Evolutionary conservation across 2,797 vertebrate genomes (phyloP), one percentile per base, ranked within the genome.

Genomic region (Centropyge bicolor): DNA sequence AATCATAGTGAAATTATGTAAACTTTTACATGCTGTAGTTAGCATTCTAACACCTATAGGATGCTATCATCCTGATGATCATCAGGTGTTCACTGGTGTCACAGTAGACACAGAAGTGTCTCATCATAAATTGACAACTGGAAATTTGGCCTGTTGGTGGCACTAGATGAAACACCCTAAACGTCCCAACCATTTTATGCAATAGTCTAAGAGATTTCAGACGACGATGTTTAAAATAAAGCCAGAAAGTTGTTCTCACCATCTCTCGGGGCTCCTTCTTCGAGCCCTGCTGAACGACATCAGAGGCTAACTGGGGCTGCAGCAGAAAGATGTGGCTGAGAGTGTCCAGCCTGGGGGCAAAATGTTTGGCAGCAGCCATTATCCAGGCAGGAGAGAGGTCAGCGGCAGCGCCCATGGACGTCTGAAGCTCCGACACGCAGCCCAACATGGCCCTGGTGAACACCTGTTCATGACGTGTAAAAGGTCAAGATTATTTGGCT

Each of bases 341-440:
- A 0, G 90, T 79, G 68, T 95, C 92, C 60, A 95, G 78, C 45
- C 95, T 78, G 55, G 66, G 49, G 16, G 76, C 67, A 38, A 92
- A 94, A 51, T 82, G 78, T 81, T 83, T 90, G 35, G 76, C 82
- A 7, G 93, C 92, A 36, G 93, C 94, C 73, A 48, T 61, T 31
- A 95, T 89, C 95, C 95, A 96, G 24, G 92, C 89, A n/a, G 94
- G 94, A 62, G 93, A 94, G 49, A 94, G 77, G 16, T 89, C 85
- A 24, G 71, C 7, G 13, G 2, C 8, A 4, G 78, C 73, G 0
- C 63, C 71, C 59, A 83, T 22, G 9, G 74, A 81, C 1, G 22
- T 62, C 86, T 95, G 95, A 4, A 96, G 93, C 70, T 94, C 89
- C 0, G 63, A 76, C 40, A 95, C 71, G 12, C 91, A 94, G 60